Percentiles rank a stretch among this genome's conserved stretches.
These are phyloP conservation scores for Turnix velox DNA, from an alignment of 2,113 vertebrate species.

Conservation along the genomic window DNA sequence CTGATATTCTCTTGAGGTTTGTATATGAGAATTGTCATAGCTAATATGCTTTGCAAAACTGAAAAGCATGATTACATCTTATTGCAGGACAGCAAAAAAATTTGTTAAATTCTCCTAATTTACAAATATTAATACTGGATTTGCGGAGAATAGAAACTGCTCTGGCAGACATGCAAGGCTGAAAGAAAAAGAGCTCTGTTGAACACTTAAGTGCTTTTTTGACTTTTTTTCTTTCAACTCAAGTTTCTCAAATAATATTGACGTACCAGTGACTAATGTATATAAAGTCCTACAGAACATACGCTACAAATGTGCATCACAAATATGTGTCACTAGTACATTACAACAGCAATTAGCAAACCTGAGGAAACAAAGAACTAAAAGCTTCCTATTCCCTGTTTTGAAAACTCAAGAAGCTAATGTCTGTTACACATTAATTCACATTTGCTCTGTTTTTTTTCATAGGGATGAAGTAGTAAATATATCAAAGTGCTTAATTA, in stretches of 20 bases:
- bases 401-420: neutral
- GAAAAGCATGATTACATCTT: neutral
- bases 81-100: neutral
- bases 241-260: neutral
- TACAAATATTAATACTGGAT: neutral
- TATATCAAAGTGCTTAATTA: neutral
- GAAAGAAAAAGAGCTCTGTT: neutral
- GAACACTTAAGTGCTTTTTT: neutral
- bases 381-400: neutral
- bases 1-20: neutral
- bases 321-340: neutral
- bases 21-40: neutral
- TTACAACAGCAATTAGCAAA: neutral
- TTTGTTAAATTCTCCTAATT: neutral
- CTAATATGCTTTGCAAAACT: neutral
- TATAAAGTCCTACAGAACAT: neutral
- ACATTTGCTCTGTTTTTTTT: neutral
- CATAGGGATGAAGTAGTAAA: neutral
- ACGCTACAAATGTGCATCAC: neutral
- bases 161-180: neutral
- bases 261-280: neutral
- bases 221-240: neutral
- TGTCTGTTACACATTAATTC: neutral
- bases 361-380: neutral
- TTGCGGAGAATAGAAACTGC: neutral